Percentiles rank a stretch among this genome's conserved stretches.
phyloP scores from a whole-genome alignment of 1,140 invertebrate genomes.

The Augochlora pura region DNA sequence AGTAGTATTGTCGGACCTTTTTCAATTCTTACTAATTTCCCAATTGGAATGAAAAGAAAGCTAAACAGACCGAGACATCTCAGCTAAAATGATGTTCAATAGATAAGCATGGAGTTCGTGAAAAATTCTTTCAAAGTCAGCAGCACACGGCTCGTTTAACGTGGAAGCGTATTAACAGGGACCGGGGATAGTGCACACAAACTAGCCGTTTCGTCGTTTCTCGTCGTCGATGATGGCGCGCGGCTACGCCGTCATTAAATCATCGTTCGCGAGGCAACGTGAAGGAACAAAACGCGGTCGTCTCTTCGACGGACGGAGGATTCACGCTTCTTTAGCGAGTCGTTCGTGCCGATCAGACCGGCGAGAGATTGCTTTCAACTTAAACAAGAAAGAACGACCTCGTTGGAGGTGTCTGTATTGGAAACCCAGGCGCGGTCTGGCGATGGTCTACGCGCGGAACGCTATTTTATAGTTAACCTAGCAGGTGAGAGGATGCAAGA shows the following conservation, averaged over 20 bases:
- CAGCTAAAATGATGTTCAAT: too few species aligned
- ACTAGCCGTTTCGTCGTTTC: slow-evolving; percentile 12
- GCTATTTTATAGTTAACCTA: slow-evolving; percentile 36
- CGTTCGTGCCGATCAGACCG: too few species aligned
- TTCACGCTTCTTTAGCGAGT: not conserved
- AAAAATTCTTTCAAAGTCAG: too few species aligned
- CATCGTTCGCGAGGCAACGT: too few species aligned
- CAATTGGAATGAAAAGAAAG: too few species aligned
- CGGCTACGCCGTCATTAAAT: not conserved
- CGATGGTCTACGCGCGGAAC: not conserved
- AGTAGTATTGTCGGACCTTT: too few species aligned
- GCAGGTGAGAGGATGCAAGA: slow-evolving; percentile 57
- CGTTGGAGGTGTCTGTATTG: not conserved
- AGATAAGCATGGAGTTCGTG: too few species aligned
- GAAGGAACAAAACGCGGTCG: not conserved
- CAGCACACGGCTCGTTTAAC: not conserved
- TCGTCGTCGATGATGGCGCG: not conserved
- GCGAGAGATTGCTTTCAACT: too few species aligned
- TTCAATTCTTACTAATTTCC: too few species aligned
- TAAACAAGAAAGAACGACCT: too few species aligned
- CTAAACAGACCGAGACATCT: too few species aligned
- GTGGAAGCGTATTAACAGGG: not conserved
- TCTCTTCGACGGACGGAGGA: not conserved
- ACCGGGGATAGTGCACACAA: not conserved
- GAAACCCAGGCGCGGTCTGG: not conserved